phyloP scores from a whole-genome alignment of 2,113 vertebrate species.

The Caretta caretta region DNA sequence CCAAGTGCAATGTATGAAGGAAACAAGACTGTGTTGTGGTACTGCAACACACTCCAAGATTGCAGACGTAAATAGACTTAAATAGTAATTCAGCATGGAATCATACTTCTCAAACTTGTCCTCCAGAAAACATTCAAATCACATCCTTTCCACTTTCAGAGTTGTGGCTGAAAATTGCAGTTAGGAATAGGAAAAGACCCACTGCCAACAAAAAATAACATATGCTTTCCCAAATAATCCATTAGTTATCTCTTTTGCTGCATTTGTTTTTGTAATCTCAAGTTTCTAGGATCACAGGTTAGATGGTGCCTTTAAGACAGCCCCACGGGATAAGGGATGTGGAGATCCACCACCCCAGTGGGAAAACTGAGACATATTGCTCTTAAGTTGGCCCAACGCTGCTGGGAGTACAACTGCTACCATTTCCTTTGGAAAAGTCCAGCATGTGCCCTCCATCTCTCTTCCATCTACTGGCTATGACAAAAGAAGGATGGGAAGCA shows the following conservation, averaged over 20 bases:
- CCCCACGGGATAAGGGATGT: not conserved
- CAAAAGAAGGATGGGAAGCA: not conserved
- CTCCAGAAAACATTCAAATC: not conserved
- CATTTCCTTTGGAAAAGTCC: not conserved
- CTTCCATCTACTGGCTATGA: not conserved
- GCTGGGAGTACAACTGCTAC: not conserved
- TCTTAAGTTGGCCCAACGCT: not conserved
- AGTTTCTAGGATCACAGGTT: not conserved
- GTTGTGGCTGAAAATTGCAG: not conserved
- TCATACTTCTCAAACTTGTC: not conserved
- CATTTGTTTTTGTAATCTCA: not conserved
- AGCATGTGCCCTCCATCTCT: not conserved
- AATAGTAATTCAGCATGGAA: not conserved
- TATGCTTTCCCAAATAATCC: not conserved
- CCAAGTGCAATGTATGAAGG: not conserved
- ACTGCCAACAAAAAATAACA: not conserved
- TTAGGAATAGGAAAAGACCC: not conserved
- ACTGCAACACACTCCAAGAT: not conserved
- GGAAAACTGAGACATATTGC: not conserved
- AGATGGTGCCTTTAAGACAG: not conserved
- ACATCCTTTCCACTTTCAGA: not conserved
- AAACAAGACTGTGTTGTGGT: not conserved
- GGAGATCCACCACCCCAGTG: not conserved
- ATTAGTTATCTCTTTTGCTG: not conserved
- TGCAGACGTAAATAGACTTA: not conserved